Conservation (phyloP, 2,797 vertebrate genomes). For the Petrocephalus sullivani region DNA sequence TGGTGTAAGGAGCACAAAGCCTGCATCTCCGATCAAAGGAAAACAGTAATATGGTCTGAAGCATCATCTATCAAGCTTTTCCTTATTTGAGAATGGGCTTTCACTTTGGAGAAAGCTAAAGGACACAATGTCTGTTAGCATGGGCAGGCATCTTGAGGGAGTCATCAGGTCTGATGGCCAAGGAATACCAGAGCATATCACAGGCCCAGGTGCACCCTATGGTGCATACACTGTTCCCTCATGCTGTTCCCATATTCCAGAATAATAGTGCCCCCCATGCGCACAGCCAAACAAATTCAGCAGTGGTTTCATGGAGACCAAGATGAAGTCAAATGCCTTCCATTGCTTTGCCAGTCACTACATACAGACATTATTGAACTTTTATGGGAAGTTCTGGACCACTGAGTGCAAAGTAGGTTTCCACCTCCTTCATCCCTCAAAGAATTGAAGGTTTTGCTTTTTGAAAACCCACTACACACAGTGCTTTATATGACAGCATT, state of each 20-base stretch:
- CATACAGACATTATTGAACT: neutral
- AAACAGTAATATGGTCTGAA: neutral
- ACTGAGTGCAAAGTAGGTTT: neutral
- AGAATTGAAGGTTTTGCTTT: neutral
- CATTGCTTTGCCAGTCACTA: neutral
- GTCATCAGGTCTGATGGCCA: neutral
- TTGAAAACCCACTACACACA: neutral
- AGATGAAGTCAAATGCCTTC: neutral
- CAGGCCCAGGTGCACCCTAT: neutral
- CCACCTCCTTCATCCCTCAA: neutral
- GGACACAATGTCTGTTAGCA: neutral
- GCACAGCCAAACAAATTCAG: neutral
- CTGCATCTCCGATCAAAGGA: neutral
- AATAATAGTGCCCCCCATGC: neutral
- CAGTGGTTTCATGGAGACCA: neutral
- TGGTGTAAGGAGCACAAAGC: neutral
- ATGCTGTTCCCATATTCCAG: neutral
- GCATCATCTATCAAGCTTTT: neutral
- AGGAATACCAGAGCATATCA: neutral
- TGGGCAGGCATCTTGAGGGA: neutral
- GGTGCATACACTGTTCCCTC: neutral
- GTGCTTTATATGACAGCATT: neutral
- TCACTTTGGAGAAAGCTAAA: neutral
- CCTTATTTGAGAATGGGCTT: neutral
- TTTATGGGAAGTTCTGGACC: neutral